Evolutionary conservation across 2,888 invertebrate species (phyloP).

Genomic region (Agelastica alni): DNA sequence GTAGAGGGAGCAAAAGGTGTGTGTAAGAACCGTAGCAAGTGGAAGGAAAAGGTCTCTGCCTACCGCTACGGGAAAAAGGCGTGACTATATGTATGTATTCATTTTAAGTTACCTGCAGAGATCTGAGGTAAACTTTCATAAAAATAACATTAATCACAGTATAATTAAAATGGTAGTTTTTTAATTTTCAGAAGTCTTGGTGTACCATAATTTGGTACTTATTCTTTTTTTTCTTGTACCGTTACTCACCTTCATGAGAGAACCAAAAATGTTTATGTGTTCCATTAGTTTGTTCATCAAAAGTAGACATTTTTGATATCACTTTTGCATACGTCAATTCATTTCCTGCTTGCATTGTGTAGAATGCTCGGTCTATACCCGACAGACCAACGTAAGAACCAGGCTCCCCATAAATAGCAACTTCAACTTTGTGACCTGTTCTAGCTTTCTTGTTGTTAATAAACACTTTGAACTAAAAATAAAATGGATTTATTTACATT

Average conservation of each 20-base stretch:
- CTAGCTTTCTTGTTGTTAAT: slow-evolving; percentile 93
- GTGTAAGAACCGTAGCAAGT: too few relatives aligned
- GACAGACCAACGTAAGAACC: slow-evolving; percentile 93
- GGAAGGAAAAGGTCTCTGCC: too few relatives aligned
- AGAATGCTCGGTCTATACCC: slow-evolving; percentile 86
- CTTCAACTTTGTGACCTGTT: slow-evolving; percentile 90
- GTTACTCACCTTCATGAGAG: slow-evolving; percentile 73
- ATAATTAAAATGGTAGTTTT: too few relatives aligned
- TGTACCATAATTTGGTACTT: background rate
- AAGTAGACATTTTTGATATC: slow-evolving; percentile 83
- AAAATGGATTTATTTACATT: too few relatives aligned
- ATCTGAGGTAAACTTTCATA: too few relatives aligned
- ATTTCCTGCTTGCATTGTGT: slow-evolving; percentile 91
- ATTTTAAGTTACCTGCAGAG: too few relatives aligned
- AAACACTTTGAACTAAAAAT: slow-evolving; percentile 72
- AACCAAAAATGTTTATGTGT: slow-evolving; percentile 83
- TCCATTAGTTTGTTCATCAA: slow-evolving; percentile 84
- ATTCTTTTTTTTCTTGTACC: background rate
- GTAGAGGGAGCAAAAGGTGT: too few relatives aligned
- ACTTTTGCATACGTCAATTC: slow-evolving; percentile 86
- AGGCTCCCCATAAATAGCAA: slow-evolving; percentile 91
- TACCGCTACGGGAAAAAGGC: too few relatives aligned
- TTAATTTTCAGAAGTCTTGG: too few relatives aligned
- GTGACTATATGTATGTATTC: too few relatives aligned
- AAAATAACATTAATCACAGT: too few relatives aligned